Evolutionary conservation across 2,113 vertebrate genomes (phyloP), one percentile per base, ranked within the genome.

Genomic region (Corvus hawaiiensis): DNA sequence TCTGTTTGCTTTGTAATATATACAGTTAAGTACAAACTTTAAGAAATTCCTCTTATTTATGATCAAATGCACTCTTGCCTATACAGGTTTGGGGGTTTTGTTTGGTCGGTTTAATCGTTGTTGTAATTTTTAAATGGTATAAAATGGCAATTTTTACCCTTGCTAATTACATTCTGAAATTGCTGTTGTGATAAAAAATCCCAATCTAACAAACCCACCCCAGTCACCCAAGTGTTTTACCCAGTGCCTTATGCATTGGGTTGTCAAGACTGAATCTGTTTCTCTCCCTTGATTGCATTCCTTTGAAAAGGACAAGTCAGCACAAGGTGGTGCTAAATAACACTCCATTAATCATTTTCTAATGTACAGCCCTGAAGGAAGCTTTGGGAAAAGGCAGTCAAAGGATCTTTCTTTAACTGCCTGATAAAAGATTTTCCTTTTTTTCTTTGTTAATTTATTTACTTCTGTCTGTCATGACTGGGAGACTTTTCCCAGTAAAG

Each of bases 281-380:
- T 88, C 33, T 74, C 12, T 76, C 18, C 24, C 7, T 84, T 61
- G 26, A 44, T 49, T 76, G 18, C 46, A 69, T 69, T 93, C 37
- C 9, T 84, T 68, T 56, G 55, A 30, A 75, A 44, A 0, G 1
- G 18, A 19, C 27, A 63, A 90, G 30, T 77, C 72, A 92, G 74
- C 91, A 91, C 77, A 89, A 84, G 84, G 82, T 87, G 74, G 91
- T 91, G 94, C 84, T 96, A 95, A 89, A 87, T 37, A 92, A 16
- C 71, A 79, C 64, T 43, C 7, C 66, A 51, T 87, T 79, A 67
- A 69, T 74, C 16, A 67, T 87, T 87, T 82, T 89, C 52, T 27
- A 82, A 15, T 51, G 30, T 23, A 51, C 8, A 62, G 16, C 14
- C 41, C 33, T 27, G n/a, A 81, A 82, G 26, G 28, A n/a, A 94